These are phyloP conservation scores for Menidia menidia DNA, from an alignment of 2,797 vertebrate species.

Conservation along the genomic window DNA sequence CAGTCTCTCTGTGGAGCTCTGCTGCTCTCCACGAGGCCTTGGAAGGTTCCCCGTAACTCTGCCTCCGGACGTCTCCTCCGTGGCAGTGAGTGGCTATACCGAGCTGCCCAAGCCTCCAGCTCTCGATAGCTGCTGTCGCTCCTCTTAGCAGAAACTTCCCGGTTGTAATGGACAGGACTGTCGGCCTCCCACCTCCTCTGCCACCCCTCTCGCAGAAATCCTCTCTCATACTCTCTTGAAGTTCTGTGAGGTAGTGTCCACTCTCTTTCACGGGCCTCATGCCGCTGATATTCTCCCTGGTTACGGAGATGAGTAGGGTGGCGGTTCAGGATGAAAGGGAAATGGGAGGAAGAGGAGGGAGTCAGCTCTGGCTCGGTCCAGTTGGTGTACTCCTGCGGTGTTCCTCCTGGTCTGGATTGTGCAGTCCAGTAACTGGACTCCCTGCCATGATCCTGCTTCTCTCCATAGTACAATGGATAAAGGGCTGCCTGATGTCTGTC, in stretches of 20 bases:
- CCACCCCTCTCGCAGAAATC: conserved; percentile 65
- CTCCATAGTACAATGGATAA: conserved; percentile 59
- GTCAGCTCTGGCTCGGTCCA: conserved; percentile 61
- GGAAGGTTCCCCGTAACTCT: conserved; percentile 62
- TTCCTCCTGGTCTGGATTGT: conserved; percentile 66
- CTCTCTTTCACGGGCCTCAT: conserved; percentile 66
- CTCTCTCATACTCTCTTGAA: conserved; percentile 62
- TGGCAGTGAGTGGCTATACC: conserved; percentile 79
- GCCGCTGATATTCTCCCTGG: conserved; percentile 46
- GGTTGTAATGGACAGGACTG: conserved; percentile 56
- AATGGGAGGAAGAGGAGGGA: conserved; percentile 50
- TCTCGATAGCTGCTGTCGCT: conserved; percentile 74
- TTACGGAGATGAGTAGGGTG: conserved; percentile 54
- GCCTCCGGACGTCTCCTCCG: conserved; percentile 72
- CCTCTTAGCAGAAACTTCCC: conserved; percentile 62
- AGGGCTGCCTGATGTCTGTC: conserved; percentile 65
- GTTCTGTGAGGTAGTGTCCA: conserved; percentile 58
- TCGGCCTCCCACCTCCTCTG: conserved; percentile 68
- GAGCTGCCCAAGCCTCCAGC: conserved; percentile 77
- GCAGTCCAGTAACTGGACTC: conserved; percentile 68
- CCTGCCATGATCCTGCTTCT: conserved; percentile 55
- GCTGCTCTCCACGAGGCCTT: conserved; percentile 50
- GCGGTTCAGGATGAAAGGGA: conserved; percentile 65
- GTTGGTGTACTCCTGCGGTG: conserved; percentile 62
- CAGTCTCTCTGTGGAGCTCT: conserved; percentile 47